Evolutionary conservation across 1,140 invertebrate species (phyloP), one percentile per base, ranked within the genome.

Genomic region (Ectropis grisescens): DNA sequence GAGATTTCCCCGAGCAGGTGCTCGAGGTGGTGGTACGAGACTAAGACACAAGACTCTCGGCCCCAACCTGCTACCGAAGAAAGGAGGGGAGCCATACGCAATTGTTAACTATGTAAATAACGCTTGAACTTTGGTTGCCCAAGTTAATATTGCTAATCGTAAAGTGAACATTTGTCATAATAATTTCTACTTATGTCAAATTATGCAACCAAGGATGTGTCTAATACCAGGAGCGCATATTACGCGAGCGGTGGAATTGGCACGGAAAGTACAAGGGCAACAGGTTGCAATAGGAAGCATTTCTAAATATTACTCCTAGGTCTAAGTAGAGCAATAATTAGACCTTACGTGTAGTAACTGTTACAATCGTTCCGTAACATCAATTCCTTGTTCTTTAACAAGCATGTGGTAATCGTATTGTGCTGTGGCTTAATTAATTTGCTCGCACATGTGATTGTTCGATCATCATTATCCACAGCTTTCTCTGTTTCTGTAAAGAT

Each of bases 101-200:
- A 78, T 71, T 65, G 50, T 64, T 52, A 60, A 54, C 58, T 62
- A 66, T 61, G 60, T 65, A 70, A 74, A 78, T 64, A 74, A 57
- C 59, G 51, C 45, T 57, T 64, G 60, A 71, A 70, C 47, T 66
- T 76, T 53, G 58, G 41, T 56, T 49, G 49, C 48, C 38, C 43
- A 57, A 57, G 49, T 41, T 52, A 44, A 47, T 51, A 51, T 50
- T 54, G 42, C 41, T 48, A 42, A 43, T 45, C 48, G 44, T 26
- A 26, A 19, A 30, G 33, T 35, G 27, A 45, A 37, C 16, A 19
- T 19, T 19, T 19, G 16, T 19, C 16, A 19, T 4, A n/a, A n/a
- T 4, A 19, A 19, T 19, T 19, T 19, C 16, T 3, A 8, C 3
- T 19, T 19, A 19, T 19, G 16, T 19, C 3, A 19, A 8, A 4